Percentiles rank a stretch among this genome's conserved stretches.
Evolutionary conservation across 2,797 vertebrate species (phyloP).

Genomic region (Channallabes apus): DNA sequence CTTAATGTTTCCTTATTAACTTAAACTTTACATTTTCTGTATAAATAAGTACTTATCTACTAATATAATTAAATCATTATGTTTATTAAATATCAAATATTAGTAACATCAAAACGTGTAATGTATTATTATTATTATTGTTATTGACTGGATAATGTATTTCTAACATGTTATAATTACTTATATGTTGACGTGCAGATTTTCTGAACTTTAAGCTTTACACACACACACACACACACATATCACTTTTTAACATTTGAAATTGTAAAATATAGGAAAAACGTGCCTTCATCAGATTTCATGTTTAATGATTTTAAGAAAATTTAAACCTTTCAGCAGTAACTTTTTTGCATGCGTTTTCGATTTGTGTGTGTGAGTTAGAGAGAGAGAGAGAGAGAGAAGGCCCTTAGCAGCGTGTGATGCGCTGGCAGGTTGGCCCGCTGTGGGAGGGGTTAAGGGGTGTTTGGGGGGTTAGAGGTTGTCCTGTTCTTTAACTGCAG

Average conservation of each 20-base stretch:
- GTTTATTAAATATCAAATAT: constrained; percentile 37
- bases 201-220: not conserved
- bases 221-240: no score
- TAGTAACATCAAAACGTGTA: constrained; percentile 21
- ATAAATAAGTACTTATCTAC: constrained; percentile 23
- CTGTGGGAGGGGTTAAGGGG: constrained; percentile 39
- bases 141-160: not conserved
- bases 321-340: no score
- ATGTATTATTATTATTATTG: constrained; percentile 1
- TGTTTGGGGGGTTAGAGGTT: constrained; percentile 61
- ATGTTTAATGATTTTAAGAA: no score
- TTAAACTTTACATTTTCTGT: constrained; percentile 22
- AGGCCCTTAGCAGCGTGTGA: constrained; percentile 31
- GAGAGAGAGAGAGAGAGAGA: not conserved
- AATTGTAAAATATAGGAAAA: not conserved
- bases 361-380: not conserved
- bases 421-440: constrained; percentile 41
- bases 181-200: not conserved
- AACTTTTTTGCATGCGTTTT: not conserved
- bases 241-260: not conserved
- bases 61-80: constrained; percentile 16
- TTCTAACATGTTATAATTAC: not conserved
- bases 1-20: constrained; percentile 38
- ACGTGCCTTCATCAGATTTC: not conserved
- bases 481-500: constrained; percentile 64